Percentiles rank a stretch among this genome's conserved stretches.
Evolutionary conservation across 2,113 vertebrate genomes (phyloP).

Genomic region (Pluvianellus socialis): DNA sequence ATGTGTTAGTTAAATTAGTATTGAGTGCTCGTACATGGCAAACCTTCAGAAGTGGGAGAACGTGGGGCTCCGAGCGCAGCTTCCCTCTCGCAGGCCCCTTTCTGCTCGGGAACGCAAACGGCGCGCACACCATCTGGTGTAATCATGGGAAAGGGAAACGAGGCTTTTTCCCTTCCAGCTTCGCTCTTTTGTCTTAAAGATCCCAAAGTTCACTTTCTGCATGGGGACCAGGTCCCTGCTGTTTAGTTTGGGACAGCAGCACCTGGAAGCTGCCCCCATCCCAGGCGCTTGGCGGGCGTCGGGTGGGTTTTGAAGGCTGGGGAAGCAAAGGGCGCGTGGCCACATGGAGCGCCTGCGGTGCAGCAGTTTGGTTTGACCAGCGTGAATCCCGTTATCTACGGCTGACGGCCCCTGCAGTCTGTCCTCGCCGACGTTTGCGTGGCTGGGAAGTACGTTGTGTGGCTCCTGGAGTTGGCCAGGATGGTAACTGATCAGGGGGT

Average conservation of each 20-base stretch:
- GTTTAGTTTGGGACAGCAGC: background rate
- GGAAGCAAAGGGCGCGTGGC: accelerated
- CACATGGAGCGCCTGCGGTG: accelerated
- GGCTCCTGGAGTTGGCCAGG: background rate
- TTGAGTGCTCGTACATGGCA: background rate
- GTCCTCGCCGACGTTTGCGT: background rate
- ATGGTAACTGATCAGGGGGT: background rate
- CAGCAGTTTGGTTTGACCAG: background rate
- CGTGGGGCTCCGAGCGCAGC: background rate
- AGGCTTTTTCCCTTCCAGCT: slow-evolving; percentile 25
- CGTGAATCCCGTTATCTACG: accelerated
- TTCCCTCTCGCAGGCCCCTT: slow-evolving; percentile 42
- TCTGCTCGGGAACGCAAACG: slow-evolving; percentile 14
- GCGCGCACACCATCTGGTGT: background rate
- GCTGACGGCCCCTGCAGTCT: background rate
- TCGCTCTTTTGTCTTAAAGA: background rate
- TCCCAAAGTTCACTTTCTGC: background rate
- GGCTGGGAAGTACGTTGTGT: background rate
- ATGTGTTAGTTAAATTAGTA: slow-evolving; percentile 44
- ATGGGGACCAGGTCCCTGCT: accelerated
- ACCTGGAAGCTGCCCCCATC: background rate
- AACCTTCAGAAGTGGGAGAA: slow-evolving; percentile 10
- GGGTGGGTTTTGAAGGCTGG: background rate
- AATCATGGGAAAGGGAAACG: slow-evolving; percentile 15
- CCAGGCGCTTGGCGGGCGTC: accelerated